Evolutionary conservation across 2,888 invertebrate species (phyloP), one percentile per base, ranked within the genome.

Genomic region (Rhodophaea formosa): DNA sequence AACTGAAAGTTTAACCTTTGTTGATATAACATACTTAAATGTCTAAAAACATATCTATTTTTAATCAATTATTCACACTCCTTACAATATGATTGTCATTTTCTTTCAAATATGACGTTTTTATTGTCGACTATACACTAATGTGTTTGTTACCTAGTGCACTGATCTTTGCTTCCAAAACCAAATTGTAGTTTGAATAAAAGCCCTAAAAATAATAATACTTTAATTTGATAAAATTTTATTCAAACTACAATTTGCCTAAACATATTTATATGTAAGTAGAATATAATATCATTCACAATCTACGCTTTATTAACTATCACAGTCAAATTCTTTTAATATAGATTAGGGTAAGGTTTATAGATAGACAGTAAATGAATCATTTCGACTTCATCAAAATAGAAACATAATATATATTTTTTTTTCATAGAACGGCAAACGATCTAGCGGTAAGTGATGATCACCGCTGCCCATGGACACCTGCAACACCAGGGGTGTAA

Each of bases 301-400:
- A 75, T 70, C 71, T 68, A 76, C 75, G 76, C 76, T 77, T 76
- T 77, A 77, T 66, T 70, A 70, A 64, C 56, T 65, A 61, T 66
- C 75, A 75, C 75, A 44, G 67, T 73, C 63, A 69, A 73, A 70
- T 69, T 69, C 64, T 70, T 68, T 65, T 59, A 60, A 58, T 45
- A 57, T 56, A 55, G 54, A 23, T 12, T 29, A 42, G 17, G 8
- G 6, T 46, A 46, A 35, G 45, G 14, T 42, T 17, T 46, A 30
- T 54, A 55, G 46, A 46, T 45, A 46, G 15, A 35, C 7, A 1
- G 1, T 45, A 46, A 52, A 43, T 7, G n/a, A 35, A 35, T 35
- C 51, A 15, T 52, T 12, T 35, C 51, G 35, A 16, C 7, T 16
- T 16, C 51, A 39, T 39, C 1, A 44, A 7, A 16, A n/a, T 44